phyloP scores from a whole-genome alignment of 2,797 vertebrate genomes.

The Sebastes variabilis region DNA sequence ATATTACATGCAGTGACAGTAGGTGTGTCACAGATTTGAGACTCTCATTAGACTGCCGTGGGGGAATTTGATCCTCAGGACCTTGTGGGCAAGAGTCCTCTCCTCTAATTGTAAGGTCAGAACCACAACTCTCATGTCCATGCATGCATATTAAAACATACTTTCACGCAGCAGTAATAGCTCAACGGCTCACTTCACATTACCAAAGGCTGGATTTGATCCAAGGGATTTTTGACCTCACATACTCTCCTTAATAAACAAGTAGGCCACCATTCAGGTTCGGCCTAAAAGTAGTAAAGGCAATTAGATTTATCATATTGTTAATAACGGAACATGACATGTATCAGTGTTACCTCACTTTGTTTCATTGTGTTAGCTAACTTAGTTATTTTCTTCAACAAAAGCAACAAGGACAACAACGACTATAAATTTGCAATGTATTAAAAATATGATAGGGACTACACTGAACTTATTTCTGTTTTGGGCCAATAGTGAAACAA shows the following conservation, averaged over 20 bases:
- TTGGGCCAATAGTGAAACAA: not conserved
- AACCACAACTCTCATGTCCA: conserved; percentile 30
- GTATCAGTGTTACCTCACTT: not conserved
- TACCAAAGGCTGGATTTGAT: conserved; percentile 7
- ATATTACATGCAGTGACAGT: not conserved
- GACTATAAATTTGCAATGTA: not conserved
- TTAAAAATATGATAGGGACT: not conserved
- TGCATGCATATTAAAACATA: conserved; percentile 47
- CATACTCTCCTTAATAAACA: not conserved
- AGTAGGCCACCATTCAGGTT: not conserved
- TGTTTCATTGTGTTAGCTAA: not conserved
- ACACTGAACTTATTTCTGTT: not conserved
- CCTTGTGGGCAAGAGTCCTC: conserved; percentile 39
- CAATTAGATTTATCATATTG: not conserved
- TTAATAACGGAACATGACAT: not conserved
- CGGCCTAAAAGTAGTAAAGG: not conserved
- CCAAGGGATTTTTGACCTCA: not conserved
- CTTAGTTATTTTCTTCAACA: not conserved
- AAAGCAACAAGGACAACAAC: not conserved
- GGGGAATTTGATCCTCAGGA: conserved; percentile 32
- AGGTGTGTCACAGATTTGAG: conserved; percentile 1
- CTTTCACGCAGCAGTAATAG: not conserved
- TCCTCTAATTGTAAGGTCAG: conserved; percentile 55
- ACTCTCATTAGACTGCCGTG: conserved; percentile 46
- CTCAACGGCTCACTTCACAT: conserved; percentile 13